Base-by-base conservation (phyloP, 2,888 invertebrate genomes). In the Apeira syringaria region DNA sequence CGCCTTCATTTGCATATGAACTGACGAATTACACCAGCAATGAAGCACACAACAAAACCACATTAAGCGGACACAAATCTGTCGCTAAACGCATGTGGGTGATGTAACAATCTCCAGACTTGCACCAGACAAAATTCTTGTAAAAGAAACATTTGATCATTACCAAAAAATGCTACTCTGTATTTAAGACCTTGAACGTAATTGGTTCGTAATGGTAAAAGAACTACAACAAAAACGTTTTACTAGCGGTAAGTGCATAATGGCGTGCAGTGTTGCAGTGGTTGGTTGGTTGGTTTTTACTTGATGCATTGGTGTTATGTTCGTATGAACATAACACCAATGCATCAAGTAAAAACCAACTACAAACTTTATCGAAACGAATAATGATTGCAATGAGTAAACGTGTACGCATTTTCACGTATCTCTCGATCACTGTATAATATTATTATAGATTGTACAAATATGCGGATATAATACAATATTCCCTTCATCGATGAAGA, bases 61-160 rank as follows among this genome's bases (percentile, higher is more conserved):
- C 17, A 34, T 41, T 46, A 49, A 50, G 20, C 51, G 44, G 42
- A 47, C 48, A 44, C 36, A 46, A 30, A 44, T 38, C 45, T 58
- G 60, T 57, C 30, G 15, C 24, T 28, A 69, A 67, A 68, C 63
- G 68, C 60, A 61, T 45, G 50, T 61, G 66, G 61, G 73, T 88
- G 88, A 87, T 87, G 87, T 80, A 87, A 88, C 64, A 76, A 59
- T 56, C 39, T 33, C 43, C 58, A 74, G 74, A 74, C 71, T 88
- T 86, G 68, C 86, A 70, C 67, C 68, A 87, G 82, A 77, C 79
- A 49, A 71, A 47, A 77, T 83, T 76, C 73, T 64, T 61, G 57
- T 53, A 61, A 73, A 68, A 59, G 54, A 66, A 66, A 66, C 67
- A 56, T 70, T 70, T 67, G 64, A 68, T 63, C 48, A 48, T 53